These are phyloP conservation scores for Platysteira castanea DNA, from an alignment of 2,113 vertebrate genomes.

Conservation along the genomic window DNA sequence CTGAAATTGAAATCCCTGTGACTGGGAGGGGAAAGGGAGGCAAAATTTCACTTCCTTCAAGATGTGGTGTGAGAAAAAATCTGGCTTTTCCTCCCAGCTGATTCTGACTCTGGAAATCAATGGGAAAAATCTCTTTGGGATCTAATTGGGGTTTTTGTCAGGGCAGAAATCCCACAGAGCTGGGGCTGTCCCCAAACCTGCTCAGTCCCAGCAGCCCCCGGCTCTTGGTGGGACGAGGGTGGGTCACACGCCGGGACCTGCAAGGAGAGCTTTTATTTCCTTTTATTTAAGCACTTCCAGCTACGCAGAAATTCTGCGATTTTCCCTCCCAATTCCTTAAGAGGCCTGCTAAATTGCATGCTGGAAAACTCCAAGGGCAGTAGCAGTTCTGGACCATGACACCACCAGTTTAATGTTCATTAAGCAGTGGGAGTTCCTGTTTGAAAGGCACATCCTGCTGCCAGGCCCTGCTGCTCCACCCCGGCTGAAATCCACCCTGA, in stretches of 20 bases:
- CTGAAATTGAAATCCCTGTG: background rate
- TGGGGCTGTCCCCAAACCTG: background rate
- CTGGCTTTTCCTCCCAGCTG: background rate
- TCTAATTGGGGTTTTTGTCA: background rate
- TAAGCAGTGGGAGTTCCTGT: background rate
- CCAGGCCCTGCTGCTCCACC: background rate
- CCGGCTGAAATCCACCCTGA: background rate
- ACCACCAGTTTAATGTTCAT: background rate
- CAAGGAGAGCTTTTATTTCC: background rate
- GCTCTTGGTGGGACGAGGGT: fast-evolving
- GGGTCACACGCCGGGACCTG: fast-evolving
- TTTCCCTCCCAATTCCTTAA: background rate
- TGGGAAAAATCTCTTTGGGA: background rate
- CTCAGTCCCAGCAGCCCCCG: background rate
- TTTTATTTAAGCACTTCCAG: background rate
- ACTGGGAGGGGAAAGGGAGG: background rate
- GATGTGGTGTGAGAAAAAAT: background rate
- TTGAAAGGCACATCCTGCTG: background rate
- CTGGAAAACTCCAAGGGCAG: background rate
- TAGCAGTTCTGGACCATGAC: background rate
- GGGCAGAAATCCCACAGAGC: background rate
- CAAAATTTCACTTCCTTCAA: background rate
- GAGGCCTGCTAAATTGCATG: background rate
- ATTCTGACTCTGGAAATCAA: background rate
- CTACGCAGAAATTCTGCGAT: background rate